Percentiles rank a stretch among this genome's conserved stretches.
phyloP scores from a whole-genome alignment of 2,113 vertebrate genomes.

The Hemiprocne comata region DNA sequence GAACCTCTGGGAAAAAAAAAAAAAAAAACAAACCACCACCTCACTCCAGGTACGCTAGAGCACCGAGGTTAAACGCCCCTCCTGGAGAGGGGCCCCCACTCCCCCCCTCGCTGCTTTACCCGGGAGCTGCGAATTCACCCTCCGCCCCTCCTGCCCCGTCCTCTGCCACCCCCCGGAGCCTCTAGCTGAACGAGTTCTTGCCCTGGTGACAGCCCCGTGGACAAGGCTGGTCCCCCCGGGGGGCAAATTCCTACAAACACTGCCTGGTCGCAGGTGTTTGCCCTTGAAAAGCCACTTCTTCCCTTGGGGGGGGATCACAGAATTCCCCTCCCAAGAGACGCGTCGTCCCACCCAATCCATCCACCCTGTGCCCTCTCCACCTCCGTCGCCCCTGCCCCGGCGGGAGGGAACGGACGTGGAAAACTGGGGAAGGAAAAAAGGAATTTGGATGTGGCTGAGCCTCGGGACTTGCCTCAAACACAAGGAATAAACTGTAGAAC shows the following conservation, averaged over 20 bases:
- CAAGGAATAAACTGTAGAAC: conserved; percentile 1
- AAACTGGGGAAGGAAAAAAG: conserved; percentile 16
- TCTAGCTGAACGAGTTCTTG: background rate
- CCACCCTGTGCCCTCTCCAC: background rate
- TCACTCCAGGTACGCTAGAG: conserved; percentile 68
- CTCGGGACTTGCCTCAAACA: background rate
- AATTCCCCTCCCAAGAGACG: background rate
- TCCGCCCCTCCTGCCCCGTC: background rate
- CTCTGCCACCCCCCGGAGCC: background rate
- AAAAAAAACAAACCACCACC: background rate
- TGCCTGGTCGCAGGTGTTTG: conserved; percentile 56
- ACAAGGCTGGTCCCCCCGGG: conserved; percentile 35
- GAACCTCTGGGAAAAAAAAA: conserved; percentile 55
- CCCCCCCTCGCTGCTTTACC: conserved; percentile 29
- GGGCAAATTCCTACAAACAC: conserved; percentile 11
- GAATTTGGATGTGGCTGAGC: conserved; percentile 16
- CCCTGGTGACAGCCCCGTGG: conserved; percentile 34
- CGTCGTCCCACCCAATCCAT: background rate
- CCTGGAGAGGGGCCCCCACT: conserved; percentile 53
- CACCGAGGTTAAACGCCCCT: conserved; percentile 18
- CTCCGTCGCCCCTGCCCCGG: fast-evolving
- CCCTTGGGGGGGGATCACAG: background rate
- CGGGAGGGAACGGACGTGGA: fast-evolving
- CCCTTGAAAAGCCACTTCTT: conserved; percentile 9
- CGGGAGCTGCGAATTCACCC: background rate